Conservation (phyloP, 2,888 invertebrate species). For the Atherix ibis region DNA sequence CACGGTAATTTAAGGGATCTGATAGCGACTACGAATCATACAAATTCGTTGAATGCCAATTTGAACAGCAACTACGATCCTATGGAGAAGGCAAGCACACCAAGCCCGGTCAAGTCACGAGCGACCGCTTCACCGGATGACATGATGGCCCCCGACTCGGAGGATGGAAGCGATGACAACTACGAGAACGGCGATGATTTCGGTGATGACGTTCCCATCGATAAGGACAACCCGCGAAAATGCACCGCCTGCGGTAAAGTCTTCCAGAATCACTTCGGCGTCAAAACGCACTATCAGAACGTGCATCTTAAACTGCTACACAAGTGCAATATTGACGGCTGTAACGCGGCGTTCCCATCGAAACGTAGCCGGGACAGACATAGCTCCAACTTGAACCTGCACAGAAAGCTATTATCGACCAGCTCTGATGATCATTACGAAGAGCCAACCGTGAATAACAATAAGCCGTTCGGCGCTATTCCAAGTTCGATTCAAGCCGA, state of each 20-base stretch:
- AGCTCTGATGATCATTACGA: constrained; percentile 39
- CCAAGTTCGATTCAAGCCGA: constrained; percentile 60
- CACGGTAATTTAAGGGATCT: constrained; percentile 54
- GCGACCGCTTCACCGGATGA: constrained; percentile 47
- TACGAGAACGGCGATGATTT: constrained; percentile 49
- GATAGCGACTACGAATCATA: constrained; percentile 22
- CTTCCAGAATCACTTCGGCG: constrained; percentile 84
- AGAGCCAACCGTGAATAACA: constrained; percentile 25
- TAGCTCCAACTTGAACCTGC: constrained; percentile 79
- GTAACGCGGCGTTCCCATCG: constrained; percentile 87
- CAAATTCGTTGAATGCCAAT: background rate
- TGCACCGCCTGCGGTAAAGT: constrained; percentile 86
- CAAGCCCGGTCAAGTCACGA: constrained; percentile 36
- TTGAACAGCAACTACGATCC: background rate
- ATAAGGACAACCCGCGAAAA: constrained; percentile 78
- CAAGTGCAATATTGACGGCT: constrained; percentile 86
- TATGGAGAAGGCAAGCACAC: constrained; percentile 20
- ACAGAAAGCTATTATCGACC: constrained; percentile 72
- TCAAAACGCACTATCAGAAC: constrained; percentile 91
- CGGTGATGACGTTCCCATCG: constrained; percentile 72
- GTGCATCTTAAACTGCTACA: constrained; percentile 91
- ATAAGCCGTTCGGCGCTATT: constrained; percentile 34
- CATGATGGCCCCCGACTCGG: constrained; percentile 34
- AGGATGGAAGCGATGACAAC: constrained; percentile 51
- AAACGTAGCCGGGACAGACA: constrained; percentile 85